Conservation (phyloP, 2,113 vertebrate species). For the Chaetura pelagica region DNA sequence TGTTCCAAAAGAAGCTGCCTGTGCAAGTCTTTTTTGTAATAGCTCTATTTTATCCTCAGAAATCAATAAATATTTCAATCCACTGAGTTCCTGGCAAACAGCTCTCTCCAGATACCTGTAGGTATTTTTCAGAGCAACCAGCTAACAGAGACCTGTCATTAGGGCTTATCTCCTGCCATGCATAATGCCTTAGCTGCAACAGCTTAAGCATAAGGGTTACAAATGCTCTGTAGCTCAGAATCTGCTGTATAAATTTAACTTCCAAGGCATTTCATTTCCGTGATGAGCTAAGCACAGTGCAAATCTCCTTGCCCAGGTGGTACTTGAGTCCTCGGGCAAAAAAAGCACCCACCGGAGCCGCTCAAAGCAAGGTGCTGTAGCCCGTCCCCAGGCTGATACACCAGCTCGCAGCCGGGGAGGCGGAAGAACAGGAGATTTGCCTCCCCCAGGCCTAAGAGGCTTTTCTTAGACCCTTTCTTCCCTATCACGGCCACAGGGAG, state of each 20-base stretch:
- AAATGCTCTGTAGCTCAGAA: not conserved
- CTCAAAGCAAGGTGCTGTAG: not conserved
- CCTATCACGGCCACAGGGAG: not conserved
- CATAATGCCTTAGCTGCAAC: constrained; percentile 50
- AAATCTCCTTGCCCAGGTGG: not conserved
- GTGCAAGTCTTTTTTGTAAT: not conserved
- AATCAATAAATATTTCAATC: constrained; percentile 52
- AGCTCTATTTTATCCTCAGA: constrained; percentile 7
- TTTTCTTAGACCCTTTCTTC: not conserved
- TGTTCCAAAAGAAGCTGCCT: not conserved
- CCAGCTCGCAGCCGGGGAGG: not conserved
- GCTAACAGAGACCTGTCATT: not conserved
- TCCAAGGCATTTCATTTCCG: constrained; percentile 19
- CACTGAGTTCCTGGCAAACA: not conserved
- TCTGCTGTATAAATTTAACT: constrained; percentile 26
- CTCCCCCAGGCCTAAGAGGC: not conserved
- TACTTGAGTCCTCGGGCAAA: not conserved
- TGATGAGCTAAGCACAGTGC: not conserved
- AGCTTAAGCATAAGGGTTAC: constrained; percentile 23
- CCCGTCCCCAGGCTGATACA: not conserved
- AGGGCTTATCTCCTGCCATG: constrained; percentile 63
- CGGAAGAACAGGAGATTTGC: not conserved
- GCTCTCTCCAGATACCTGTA: constrained; percentile 42
- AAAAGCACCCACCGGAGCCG: not conserved
- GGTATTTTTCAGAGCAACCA: constrained; percentile 48